phyloP scores from a whole-genome alignment of 2,797 vertebrate genomes.

The Helicolenus hilgendorfi region DNA sequence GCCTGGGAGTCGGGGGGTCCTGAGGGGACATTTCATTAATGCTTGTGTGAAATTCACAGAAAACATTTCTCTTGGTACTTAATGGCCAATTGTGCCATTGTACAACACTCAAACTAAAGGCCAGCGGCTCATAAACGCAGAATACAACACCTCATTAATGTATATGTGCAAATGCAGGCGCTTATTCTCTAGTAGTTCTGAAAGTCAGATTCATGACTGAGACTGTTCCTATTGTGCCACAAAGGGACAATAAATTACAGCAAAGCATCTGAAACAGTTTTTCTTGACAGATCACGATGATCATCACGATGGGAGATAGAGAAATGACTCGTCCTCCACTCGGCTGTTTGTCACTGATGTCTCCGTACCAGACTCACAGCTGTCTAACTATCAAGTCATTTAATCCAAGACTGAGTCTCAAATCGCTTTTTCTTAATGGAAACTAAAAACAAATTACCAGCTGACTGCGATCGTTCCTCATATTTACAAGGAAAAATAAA shows the following conservation, averaged over 20 bases:
- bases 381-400: conserved; percentile 55
- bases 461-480: conserved; percentile 15
- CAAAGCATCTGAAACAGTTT: conserved; percentile 29
- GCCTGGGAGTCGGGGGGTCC: conserved; percentile 17
- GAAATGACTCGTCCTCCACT: conserved; percentile 34
- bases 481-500: conserved; percentile 38
- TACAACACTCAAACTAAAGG: conserved; percentile 4
- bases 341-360: conserved; percentile 49
- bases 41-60: conserved; percentile 18
- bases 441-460: conserved; percentile 44
- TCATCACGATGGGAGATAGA: conserved; percentile 9
- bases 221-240: background rate
- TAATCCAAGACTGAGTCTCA: conserved; percentile 29
- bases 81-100: background rate
- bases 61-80: conserved; percentile 24
- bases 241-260: conserved; percentile 38
- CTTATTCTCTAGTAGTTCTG: conserved; percentile 9
- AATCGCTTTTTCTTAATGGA: conserved; percentile 39
- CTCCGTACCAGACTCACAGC: conserved; percentile 46
- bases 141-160: background rate
- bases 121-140: background rate
- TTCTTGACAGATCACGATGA: conserved; percentile 19
- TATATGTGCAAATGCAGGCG: background rate
- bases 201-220: background rate
- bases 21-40: conserved; percentile 39